Base-by-base conservation (phyloP, 2,888 invertebrate species). In the Acrobasis repandana region DNA sequence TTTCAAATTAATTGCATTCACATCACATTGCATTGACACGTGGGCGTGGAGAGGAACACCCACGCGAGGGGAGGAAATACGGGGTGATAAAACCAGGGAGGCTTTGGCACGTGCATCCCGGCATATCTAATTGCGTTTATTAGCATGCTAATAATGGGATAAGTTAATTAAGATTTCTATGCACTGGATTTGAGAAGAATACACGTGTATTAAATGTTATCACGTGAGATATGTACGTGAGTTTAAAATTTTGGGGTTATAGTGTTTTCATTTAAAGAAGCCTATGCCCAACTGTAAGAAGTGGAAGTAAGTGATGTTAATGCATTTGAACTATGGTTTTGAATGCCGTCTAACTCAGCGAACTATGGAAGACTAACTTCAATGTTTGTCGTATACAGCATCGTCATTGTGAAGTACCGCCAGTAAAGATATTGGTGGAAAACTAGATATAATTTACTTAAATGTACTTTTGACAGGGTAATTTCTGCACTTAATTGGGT, bases 11-110 rank as follows among this genome's bases (percentile, higher is more conserved):
- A 20, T 38, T 54, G 54, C 18, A 18, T 38, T 54, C 54, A 14
- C 54, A 54, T 54, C 54, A 14, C 54, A 54, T 34, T 38, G 51
- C 38, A 54, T 14, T 43, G 4, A 18, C 43, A 43, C 36, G 54
- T 54, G 38, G 54, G 54, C 10, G 54, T 1, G 16, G 18, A 15
- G n/a, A 20, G 38, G 43, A 36, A 5, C 16, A 34, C 54, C 54
- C 54, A 38, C 54, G 16, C 52, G 14, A 50, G 15, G 6, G 49
- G 49, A 28, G 28, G 48, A 18, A 28, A 28, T n/a, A 4, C 14
- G 43, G 38, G 43, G 14, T 28, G 6, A 28, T 50, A 28, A 33
- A 50, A 50, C 8, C 18, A 18, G 50, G 49, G 28, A 28, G 50
- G 33, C 14, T 50, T 50, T 14, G 9, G 14, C 50, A 50, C 50